Evolutionary conservation across 2,797 vertebrate genomes (phyloP).

Genomic region (Delichon dasypus): DNA sequence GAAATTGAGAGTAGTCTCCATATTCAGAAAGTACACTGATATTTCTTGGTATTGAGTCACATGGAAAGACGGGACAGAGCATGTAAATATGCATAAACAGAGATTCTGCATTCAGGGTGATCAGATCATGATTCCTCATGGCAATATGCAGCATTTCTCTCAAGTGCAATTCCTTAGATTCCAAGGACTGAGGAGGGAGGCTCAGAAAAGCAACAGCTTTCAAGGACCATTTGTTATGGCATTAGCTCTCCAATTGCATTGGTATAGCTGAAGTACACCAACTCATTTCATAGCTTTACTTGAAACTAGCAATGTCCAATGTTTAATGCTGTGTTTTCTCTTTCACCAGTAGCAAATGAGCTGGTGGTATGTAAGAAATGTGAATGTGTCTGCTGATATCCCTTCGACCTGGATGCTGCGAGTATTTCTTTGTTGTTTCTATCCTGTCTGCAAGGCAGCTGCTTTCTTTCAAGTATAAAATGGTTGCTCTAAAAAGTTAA

Average conservation of each 20-base stretch:
- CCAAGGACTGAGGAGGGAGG: not conserved
- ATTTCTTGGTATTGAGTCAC: not conserved
- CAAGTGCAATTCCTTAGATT: not conserved
- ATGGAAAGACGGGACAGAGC: not conserved
- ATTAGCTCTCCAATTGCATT: not conserved
- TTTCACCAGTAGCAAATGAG: not conserved
- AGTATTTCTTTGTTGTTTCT: not conserved
- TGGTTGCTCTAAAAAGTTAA: not conserved
- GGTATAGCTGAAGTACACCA: not conserved
- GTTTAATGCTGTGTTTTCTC: not conserved
- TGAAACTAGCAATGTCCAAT: not conserved
- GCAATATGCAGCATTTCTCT: not conserved
- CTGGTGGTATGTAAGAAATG: not conserved
- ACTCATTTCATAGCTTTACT: not conserved
- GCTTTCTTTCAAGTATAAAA: not conserved
- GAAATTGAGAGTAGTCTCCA: not conserved
- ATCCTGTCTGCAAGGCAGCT: not conserved
- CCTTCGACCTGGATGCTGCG: fast-evolving
- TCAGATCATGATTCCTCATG: not conserved
- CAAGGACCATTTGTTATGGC: not conserved
- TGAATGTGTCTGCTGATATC: not conserved
- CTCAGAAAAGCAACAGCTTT: not conserved
- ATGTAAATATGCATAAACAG: not conserved
- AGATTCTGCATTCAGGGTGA: not conserved
- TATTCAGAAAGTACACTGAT: not conserved